Conservation (phyloP, 2,888 invertebrate genomes). For the Cephus sareptanus region DNA sequence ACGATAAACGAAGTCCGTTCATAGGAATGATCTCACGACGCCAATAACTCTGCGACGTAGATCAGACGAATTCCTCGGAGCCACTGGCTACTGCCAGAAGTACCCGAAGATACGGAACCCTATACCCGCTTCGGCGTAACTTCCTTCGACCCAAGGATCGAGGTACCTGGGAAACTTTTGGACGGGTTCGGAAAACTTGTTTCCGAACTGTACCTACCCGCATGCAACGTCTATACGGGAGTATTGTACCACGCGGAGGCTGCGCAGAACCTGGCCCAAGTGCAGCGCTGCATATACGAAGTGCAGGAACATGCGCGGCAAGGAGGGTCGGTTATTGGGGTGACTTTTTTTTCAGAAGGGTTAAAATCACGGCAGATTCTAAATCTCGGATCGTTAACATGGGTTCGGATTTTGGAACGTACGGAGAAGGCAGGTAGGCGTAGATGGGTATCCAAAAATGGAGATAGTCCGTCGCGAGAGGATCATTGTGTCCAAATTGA, state of each 20-base stretch:
- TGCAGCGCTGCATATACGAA: not conserved
- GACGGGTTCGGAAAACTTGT: not conserved
- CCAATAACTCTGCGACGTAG: not conserved
- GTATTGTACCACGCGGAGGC: not conserved
- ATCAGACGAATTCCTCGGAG: not conserved
- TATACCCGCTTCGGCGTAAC: not conserved
- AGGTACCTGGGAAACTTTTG: not conserved
- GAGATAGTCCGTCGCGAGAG: not conserved
- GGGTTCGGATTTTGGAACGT: not conserved
- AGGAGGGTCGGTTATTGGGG: not conserved
- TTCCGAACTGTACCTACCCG: not conserved
- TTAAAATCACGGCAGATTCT: not conserved
- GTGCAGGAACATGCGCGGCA: not conserved
- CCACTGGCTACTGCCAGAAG: not conserved
- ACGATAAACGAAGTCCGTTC: not conserved
- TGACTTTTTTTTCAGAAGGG: not conserved
- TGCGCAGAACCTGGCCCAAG: not conserved
- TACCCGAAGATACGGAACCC: not conserved
- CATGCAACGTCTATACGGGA: not conserved
- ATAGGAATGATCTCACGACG: not conserved
- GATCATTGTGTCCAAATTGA: not conserved
- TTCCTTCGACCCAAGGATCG: not conserved
- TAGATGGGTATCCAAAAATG: not conserved
- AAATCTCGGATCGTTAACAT: not conserved
- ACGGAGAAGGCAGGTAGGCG: not conserved